A percentile compares a stretch with the other conserved stretches of the same genome.
phyloP scores from a whole-genome alignment of 1,140 invertebrate species.

The Cydia pomonella region DNA sequence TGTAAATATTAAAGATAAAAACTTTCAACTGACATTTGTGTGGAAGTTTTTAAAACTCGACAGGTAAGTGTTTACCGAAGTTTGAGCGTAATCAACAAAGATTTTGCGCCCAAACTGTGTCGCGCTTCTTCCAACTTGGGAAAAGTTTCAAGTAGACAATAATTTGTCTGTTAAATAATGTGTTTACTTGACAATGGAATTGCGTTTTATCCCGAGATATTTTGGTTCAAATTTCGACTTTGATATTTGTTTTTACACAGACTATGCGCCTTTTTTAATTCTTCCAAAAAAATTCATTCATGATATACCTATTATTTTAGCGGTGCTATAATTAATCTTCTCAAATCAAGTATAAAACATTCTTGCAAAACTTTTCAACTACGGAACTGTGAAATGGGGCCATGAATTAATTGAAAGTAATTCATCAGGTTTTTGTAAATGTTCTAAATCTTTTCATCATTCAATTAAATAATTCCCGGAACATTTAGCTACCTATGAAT shows the following conservation, averaged over 20 bases:
- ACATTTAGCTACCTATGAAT: background rate
- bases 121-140: slow-evolving; percentile 7
- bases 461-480: background rate
- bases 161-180: slow-evolving; percentile 16
- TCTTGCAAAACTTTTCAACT: background rate
- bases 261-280: background rate
- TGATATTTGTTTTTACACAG: background rate
- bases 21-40: slow-evolving; percentile 15
- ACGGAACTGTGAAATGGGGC: background rate
- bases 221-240: background rate
- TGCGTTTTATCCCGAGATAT: background rate
- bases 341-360: background rate
- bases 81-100: slow-evolving; percentile 20
- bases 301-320: background rate
- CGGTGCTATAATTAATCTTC: background rate
- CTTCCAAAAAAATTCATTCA: no score
- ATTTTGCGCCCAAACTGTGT: slow-evolving; percentile 8
- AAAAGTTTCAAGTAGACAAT: slow-evolving; percentile 19
- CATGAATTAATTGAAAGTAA: background rate
- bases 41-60: slow-evolving; percentile 17
- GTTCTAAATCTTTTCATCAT: background rate
- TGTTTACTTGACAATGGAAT: background rate
- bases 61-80: slow-evolving; percentile 21
- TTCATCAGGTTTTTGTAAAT: background rate
- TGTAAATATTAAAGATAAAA: slow-evolving; percentile 23